phyloP scores from a whole-genome alignment of 2,888 invertebrate species.

The Slavum lentiscoides region DNA sequence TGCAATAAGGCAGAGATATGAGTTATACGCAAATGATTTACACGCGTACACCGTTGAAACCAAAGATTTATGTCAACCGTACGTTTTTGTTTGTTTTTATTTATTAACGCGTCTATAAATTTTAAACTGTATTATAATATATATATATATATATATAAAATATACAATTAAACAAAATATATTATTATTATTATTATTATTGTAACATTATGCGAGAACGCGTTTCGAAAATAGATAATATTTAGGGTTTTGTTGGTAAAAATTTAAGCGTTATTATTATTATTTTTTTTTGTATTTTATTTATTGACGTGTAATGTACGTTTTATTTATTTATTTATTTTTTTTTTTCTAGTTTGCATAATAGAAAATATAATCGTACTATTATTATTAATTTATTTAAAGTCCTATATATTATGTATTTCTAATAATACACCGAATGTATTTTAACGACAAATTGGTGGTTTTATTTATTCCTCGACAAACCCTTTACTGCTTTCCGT shows the following conservation, averaged over 20 bases:
- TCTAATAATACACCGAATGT: constrained; percentile 32
- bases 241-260: constrained; percentile 53
- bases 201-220: constrained; percentile 22
- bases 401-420: constrained; percentile 28
- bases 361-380: constrained; percentile 43
- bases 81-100: background rate
- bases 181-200: constrained; percentile 17
- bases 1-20: background rate
- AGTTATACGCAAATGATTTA: background rate
- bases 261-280: constrained; percentile 46
- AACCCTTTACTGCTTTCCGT: background rate
- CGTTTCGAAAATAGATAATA: constrained; percentile 35
- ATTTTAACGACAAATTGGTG: background rate
- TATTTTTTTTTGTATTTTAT: constrained; percentile 38
- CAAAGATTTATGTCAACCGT: constrained; percentile 41
- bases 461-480: constrained; percentile 10
- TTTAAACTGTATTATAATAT: background rate
- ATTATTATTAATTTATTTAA: constrained; percentile 46
- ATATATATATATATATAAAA: constrained; percentile 3
- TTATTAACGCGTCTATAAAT: background rate
- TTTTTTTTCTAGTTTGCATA: constrained; percentile 23
- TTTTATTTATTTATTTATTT: constrained; percentile 12
- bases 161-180: background rate
- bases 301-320: constrained; percentile 12
- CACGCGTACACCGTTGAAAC: constrained; percentile 14